Evolutionary conservation across 2,888 invertebrate genomes (phyloP), one percentile per base, ranked within the genome.

Genomic region (Dolichopus griseipennis): DNA sequence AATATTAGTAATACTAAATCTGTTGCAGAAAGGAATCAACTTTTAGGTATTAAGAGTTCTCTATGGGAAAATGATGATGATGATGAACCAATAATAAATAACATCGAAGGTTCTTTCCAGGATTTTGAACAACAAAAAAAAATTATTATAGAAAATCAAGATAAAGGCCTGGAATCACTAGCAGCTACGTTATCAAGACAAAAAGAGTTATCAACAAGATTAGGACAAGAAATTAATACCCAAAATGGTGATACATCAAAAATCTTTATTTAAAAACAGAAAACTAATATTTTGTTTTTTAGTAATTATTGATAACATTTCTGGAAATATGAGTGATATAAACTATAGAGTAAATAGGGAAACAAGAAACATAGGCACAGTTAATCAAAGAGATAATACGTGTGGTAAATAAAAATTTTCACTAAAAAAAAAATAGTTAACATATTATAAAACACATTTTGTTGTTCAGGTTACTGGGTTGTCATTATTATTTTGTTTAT

Each of bases 241-340:
- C 92, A 93, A 75, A 90, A 91, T 83, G 91, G 91, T 91, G 79
- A 77, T 18, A 3, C 3, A 27, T 27, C 5, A 27, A n/a, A n/a
- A n/a, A n/a, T n/a, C n/a, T n/a, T n/a, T 52, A n/a, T 37, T 37
- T 61, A 20, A 20, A 20, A 61, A 61, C 15, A 8, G 2, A 61
- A 18, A 20, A 18, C 7, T 61, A 20, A 71, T 67, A 41, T 73
- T 72, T 71, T 70, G 71, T 81, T 82, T 81, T 82, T 15, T 74
- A 90, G 91, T 88, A 75, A 85, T 93, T 69, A 84, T 93, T 71
- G 91, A 91, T 75, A 90, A 90, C 78, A 84, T 93, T 71, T 86
- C 87, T 1, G 88, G 87, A 70, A 88, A 88, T 70, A 87, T 90
- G 77, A 91, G 91, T 70, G 80, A 85, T 69, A 90, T 91, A 1